These are phyloP conservation scores for Phyllotreta cruciferae DNA, from an alignment of 2,888 invertebrate species.

Conservation along the genomic window DNA sequence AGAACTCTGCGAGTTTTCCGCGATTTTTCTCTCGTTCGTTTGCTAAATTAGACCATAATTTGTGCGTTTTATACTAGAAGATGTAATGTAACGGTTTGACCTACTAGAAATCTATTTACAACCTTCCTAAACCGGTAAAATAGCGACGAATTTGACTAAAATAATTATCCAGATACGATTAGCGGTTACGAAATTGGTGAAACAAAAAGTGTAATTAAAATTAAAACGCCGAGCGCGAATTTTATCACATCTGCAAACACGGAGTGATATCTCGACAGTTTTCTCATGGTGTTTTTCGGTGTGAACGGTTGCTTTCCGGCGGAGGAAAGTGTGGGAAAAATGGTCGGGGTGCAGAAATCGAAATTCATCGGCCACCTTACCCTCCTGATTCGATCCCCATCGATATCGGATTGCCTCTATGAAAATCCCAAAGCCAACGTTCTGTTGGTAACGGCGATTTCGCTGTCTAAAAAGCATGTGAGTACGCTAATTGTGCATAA, in stretches of 20 bases:
- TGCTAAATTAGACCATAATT: too few species aligned
- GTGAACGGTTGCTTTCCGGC: conserved; percentile 26
- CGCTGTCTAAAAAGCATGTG: conserved; percentile 51
- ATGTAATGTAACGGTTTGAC: conserved; percentile 11
- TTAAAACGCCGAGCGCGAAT: not conserved
- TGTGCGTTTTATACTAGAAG: too few species aligned
- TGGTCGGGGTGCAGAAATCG: conserved; percentile 45
- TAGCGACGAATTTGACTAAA: not conserved
- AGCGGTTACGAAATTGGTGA: too few species aligned
- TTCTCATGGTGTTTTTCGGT: conserved; percentile 35
- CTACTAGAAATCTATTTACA: not conserved
- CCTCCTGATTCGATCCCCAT: conserved; percentile 46
- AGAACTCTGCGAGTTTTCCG: too few species aligned
- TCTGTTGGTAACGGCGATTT: conserved; percentile 50
- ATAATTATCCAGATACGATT: not conserved
- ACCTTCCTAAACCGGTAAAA: conserved; percentile 7
- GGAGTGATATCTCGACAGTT: not conserved
- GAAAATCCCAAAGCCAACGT: conserved; percentile 47
- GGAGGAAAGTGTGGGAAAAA: conserved; percentile 37
- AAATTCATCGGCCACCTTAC: conserved; percentile 31
- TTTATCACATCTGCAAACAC: conserved; percentile 3
- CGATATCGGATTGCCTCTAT: conserved; percentile 56
- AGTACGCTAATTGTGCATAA: conserved; percentile 36
- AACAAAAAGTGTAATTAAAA: not conserved
- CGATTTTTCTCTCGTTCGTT: too few species aligned